Evolutionary conservation across 1,140 invertebrate species (phyloP).

Genomic region (Bombus superbus): DNA sequence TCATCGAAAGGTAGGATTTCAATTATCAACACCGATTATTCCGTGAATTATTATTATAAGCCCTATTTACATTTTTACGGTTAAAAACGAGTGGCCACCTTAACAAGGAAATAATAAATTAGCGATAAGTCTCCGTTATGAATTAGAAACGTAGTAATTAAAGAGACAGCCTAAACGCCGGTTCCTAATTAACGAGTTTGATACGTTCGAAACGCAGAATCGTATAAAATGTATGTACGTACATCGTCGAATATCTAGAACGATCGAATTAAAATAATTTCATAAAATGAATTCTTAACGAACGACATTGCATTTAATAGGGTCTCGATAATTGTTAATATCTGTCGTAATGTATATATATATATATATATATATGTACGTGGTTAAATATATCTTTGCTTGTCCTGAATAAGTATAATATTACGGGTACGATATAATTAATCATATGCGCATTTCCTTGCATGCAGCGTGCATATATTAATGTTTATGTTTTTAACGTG

Average conservation of each 20-base stretch:
- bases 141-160: not conserved
- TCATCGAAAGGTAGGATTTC: constrained; percentile 1
- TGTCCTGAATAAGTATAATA: not conserved
- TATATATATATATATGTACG: no score
- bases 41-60: not conserved
- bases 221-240: not conserved
- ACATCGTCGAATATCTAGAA: not conserved
- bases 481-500: not conserved
- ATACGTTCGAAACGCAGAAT: not conserved
- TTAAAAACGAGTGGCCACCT: not conserved
- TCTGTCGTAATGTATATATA: not conserved
- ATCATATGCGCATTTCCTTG: not conserved
- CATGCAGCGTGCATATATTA: not conserved
- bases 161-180: not conserved
- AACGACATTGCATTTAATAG: not conserved
- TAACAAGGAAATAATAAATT: not conserved
- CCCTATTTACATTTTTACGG: not conserved
- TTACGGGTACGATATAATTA: not conserved
- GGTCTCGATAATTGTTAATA: not conserved
- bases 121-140: not conserved
- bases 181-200: not conserved
- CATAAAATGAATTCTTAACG: not conserved
- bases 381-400: no score
- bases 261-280: not conserved
- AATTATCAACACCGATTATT: not conserved